Evolutionary conservation across 2,113 vertebrate genomes (phyloP).

Genomic region (Sitta europaea): DNA sequence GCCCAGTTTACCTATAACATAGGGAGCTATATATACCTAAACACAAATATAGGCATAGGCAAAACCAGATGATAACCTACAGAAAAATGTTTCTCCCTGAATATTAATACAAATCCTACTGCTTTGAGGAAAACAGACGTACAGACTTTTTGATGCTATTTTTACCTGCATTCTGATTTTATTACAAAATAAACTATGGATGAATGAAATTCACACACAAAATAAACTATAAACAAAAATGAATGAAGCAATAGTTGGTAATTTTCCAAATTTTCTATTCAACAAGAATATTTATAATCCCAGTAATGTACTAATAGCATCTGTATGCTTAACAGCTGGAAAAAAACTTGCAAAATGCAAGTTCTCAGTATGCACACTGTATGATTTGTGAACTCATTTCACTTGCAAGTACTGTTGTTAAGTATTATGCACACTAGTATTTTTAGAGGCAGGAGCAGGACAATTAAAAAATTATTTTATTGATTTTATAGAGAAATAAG

Average conservation of each 20-base stretch:
- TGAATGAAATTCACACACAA: neutral
- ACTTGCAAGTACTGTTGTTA: constrained; percentile 12
- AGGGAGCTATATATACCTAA: neutral
- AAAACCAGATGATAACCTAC: neutral
- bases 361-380: constrained; percentile 30
- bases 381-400: constrained; percentile 34
- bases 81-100: neutral
- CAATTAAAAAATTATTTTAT: constrained; percentile 53
- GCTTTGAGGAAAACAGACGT: neutral
- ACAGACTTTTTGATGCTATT: neutral
- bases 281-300: constrained; percentile 29
- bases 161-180: neutral
- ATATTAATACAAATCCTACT: neutral
- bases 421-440: constrained; percentile 16
- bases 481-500: constrained; percentile 30
- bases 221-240: neutral
- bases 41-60: neutral
- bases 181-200: neutral
- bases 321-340: constrained; percentile 12
- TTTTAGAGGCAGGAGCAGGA: constrained; percentile 8
- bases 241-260: constrained; percentile 6
- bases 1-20: neutral
- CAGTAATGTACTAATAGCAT: constrained; percentile 11
- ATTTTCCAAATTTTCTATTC: constrained; percentile 27
- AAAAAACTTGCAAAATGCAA: constrained; percentile 18